Percentiles rank a stretch among this genome's conserved stretches.
phyloP scores from a whole-genome alignment of 1,140 invertebrate genomes.

The Muscidifurax raptorellus region DNA sequence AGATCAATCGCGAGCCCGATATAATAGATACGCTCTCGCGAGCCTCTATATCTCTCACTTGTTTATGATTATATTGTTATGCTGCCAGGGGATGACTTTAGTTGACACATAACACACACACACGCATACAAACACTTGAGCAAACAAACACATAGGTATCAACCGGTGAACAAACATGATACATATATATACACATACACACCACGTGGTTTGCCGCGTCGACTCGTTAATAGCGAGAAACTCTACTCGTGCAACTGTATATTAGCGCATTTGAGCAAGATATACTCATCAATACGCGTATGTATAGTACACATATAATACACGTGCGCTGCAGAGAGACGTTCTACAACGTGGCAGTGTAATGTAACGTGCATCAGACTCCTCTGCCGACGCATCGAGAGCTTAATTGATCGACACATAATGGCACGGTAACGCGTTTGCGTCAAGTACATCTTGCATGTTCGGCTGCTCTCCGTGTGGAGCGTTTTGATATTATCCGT shows the following conservation, averaged over 20 bases:
- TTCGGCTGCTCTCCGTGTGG: background rate
- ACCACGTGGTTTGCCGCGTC: too few relatives aligned
- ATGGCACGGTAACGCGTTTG: background rate
- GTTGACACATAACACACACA: background rate
- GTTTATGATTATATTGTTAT: slow-evolving; percentile 20
- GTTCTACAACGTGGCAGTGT: background rate
- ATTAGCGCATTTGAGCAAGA: background rate
- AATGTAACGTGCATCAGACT: background rate
- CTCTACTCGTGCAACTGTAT: background rate
- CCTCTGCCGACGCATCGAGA: background rate
- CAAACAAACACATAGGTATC: background rate
- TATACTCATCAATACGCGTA: background rate
- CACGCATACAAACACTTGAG: background rate
- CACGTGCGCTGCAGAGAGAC: background rate
- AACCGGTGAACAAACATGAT: background rate
- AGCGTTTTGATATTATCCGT: slow-evolving; percentile 21
- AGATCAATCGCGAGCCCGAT: slow-evolving; percentile 45
- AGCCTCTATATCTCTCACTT: slow-evolving; percentile 19
- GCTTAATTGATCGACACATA: slow-evolving; percentile 34
- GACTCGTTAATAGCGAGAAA: background rate
- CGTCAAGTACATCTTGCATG: slow-evolving; percentile 4
- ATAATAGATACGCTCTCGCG: slow-evolving; percentile 42
- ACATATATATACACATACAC: too few relatives aligned
- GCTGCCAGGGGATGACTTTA: slow-evolving; percentile 24
- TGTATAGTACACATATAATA: background rate